phyloP scores from a whole-genome alignment of 2,113 vertebrate species.

The Petaurus breviceps region DNA sequence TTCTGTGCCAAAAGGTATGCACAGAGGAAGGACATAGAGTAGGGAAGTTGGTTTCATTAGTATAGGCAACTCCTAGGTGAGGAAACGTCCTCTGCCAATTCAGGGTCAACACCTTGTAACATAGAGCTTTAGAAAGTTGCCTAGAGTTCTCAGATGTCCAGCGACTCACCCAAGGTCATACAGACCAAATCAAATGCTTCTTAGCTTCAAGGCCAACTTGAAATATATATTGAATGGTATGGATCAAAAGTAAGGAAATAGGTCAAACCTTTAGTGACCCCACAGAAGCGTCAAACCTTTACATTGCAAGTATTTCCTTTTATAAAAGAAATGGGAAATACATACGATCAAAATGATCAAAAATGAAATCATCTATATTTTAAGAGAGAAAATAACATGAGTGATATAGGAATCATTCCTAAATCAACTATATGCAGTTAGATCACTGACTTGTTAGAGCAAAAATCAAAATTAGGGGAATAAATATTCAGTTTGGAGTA shows the following conservation, averaged over 20 bases:
- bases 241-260: neutral
- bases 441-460: neutral
- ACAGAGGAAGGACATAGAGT: neutral
- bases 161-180: neutral
- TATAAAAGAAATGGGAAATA: neutral
- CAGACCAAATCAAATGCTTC: neutral
- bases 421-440: neutral
- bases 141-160: neutral
- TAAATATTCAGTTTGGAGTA: neutral
- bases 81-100: neutral
- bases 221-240: neutral
- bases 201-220: neutral
- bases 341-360: neutral
- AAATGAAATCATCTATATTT: neutral
- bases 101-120: neutral
- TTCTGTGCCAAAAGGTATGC: neutral
- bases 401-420: neutral
- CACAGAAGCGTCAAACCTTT: neutral
- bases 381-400: neutral
- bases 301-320: neutral
- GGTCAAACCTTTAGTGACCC: neutral
- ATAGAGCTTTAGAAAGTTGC: neutral
- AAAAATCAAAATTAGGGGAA: neutral
- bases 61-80: neutral
- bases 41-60: neutral